Percentiles rank a stretch among this genome's conserved stretches.
phyloP scores from a whole-genome alignment of 2,113 vertebrate species.

The Mobula birostris region DNA sequence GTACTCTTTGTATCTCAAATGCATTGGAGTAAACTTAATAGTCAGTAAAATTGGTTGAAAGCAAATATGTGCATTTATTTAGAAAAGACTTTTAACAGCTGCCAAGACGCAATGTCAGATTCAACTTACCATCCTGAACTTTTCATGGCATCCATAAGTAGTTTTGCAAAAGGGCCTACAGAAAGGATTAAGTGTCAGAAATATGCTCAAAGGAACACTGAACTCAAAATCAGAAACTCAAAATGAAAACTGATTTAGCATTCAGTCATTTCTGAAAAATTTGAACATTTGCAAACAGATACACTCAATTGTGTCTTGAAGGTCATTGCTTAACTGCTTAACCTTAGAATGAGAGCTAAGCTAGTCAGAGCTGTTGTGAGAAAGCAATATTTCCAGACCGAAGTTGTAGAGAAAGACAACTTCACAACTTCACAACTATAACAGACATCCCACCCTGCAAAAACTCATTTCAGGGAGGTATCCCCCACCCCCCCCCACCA shows the following conservation, averaged over 20 bases:
- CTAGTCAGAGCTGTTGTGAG: too few relatives aligned
- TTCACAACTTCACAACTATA: too few relatives aligned
- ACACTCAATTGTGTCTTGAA: too few relatives aligned
- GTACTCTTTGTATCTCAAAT: background rate
- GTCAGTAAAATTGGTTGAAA: background rate
- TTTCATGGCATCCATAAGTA: constrained; percentile 87
- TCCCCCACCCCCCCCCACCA: too few relatives aligned
- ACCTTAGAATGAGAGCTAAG: too few relatives aligned
- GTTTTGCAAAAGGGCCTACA: constrained; percentile 82
- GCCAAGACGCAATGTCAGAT: background rate
- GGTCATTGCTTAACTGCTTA: too few relatives aligned
- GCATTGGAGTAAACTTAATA: background rate
- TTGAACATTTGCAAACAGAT: too few relatives aligned
- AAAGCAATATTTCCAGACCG: too few relatives aligned
- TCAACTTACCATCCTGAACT: constrained; percentile 82
- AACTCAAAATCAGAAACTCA: background rate
- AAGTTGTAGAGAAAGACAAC: too few relatives aligned
- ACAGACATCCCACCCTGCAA: too few relatives aligned
- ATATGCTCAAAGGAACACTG: background rate
- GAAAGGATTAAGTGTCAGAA: constrained; percentile 38
- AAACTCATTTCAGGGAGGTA: too few relatives aligned
- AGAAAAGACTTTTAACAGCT: background rate
- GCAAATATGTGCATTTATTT: background rate
- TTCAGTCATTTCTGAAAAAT: too few relatives aligned
- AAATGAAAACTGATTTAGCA: background rate